These are phyloP conservation scores for western clawed frog (Xenopus tropicalis) DNA, from an alignment of 2,113 vertebrate genomes.

Conservation along the genomic window DNA sequence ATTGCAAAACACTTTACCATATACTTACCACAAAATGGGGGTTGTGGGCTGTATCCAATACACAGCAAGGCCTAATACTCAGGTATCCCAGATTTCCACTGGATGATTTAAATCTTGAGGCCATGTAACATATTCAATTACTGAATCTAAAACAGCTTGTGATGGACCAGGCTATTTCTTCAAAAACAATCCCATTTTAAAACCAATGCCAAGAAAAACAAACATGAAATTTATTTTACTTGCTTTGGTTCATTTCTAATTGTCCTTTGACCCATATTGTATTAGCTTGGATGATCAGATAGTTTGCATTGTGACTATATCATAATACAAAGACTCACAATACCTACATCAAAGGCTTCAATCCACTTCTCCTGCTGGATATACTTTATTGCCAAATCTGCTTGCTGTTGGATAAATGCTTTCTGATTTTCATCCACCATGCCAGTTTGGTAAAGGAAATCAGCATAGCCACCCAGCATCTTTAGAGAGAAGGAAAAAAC, in stretches of 20 bases:
- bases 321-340: not conserved
- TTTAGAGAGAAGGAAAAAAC: slow-evolving; percentile 35
- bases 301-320: slow-evolving; percentile 54
- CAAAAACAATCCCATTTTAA: slow-evolving; percentile 47
- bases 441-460: slow-evolving; percentile 66
- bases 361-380: slow-evolving; percentile 71
- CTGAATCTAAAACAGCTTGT: slow-evolving; percentile 57
- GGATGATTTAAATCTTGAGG: slow-evolving; percentile 9
- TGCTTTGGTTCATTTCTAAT: not conserved
- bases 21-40: too few species aligned
- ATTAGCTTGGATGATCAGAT: slow-evolving; percentile 52
- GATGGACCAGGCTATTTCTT: slow-evolving; percentile 54
- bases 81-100: too few species aligned
- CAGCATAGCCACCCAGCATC: slow-evolving; percentile 67
- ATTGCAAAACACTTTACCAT: too few species aligned
- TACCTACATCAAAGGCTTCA: slow-evolving; percentile 70
- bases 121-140: slow-evolving; percentile 40
- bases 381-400: slow-evolving; percentile 57
- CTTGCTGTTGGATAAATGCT: slow-evolving; percentile 62
- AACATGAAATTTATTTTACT: slow-evolving; percentile 44
- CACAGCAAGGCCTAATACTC: too few species aligned
- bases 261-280: slow-evolving; percentile 20
- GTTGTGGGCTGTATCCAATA: too few species aligned
- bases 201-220: slow-evolving; percentile 53
- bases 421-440: slow-evolving; percentile 63